Percentiles rank a stretch among this genome's conserved stretches.
Conservation (phyloP, 2,113 vertebrate genomes). For the Apeltes quadracus region DNA sequence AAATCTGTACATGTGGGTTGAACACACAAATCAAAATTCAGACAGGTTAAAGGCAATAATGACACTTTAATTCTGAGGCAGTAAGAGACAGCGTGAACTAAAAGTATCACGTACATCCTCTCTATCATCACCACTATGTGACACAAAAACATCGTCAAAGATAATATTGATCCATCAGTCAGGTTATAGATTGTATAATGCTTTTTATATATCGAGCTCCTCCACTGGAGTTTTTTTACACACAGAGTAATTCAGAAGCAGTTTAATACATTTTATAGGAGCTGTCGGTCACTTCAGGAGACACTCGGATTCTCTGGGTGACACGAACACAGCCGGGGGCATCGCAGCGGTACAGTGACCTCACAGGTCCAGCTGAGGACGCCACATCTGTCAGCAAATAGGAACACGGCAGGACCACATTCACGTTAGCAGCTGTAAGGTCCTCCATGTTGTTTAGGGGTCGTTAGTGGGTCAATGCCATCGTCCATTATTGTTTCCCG, state of each 20-base stretch:
- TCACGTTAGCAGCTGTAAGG: background rate
- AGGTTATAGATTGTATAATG: conserved; percentile 74
- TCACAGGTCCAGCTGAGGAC: background rate
- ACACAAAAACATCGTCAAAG: conserved; percentile 57
- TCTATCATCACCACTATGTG: conserved; percentile 28
- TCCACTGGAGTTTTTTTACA: conserved; percentile 60
- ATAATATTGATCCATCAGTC: conserved; percentile 53
- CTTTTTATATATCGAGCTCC: conserved; percentile 65
- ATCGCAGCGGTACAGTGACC: background rate
- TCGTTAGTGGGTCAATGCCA: background rate
- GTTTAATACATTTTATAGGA: conserved; percentile 72
- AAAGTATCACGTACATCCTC: conserved; percentile 45
- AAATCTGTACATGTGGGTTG: no score
- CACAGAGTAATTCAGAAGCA: conserved; percentile 67
- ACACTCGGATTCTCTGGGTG: background rate
- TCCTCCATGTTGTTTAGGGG: background rate
- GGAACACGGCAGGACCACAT: background rate
- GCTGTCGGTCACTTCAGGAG: conserved; percentile 37
- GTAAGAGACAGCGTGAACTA: conserved; percentile 66
- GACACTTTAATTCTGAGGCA: conserved; percentile 67
- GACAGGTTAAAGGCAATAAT: conserved; percentile 47
- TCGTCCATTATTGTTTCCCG: background rate
- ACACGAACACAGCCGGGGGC: background rate
- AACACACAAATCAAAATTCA: background rate
- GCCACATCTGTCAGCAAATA: background rate